phyloP scores from a whole-genome alignment of 2,888 invertebrate species.

The Acrobeloides nanus region DNA sequence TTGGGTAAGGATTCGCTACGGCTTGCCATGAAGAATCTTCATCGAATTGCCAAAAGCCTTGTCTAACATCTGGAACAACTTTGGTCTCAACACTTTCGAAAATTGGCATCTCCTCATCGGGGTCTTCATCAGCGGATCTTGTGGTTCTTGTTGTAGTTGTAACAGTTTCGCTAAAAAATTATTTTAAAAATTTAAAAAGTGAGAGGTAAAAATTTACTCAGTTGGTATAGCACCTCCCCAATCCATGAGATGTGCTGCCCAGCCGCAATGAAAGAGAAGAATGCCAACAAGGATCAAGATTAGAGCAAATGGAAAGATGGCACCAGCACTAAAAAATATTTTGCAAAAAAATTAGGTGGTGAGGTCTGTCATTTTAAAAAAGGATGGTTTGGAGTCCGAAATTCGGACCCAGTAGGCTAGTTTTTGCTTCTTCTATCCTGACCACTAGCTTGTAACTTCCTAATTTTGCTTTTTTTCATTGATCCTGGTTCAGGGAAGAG shows the following conservation, averaged over 20 bases:
- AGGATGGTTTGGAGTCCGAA: constrained; percentile 1
- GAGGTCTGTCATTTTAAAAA: neutral
- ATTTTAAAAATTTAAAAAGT: constrained; percentile 5
- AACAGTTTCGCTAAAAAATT: constrained; percentile 14
- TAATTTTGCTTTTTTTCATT: no score
- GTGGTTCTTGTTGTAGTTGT: constrained; percentile 9
- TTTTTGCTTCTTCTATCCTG: no score
- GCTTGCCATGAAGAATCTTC: constrained; percentile 50
- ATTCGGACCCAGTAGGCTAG: no score
- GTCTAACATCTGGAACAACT: constrained; percentile 27
- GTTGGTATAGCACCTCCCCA: constrained; percentile 40
- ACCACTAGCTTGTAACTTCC: no score
- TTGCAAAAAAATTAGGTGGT: neutral
- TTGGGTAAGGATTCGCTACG: constrained; percentile 51
- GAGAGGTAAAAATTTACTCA: constrained; percentile 31
- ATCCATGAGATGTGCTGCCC: constrained; percentile 52
- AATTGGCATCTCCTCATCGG: constrained; percentile 36
- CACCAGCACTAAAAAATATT: constrained; percentile 32
- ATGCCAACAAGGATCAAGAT: constrained; percentile 50
- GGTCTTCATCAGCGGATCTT: constrained; percentile 9
- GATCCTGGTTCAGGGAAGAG: no score
- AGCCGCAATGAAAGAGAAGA: constrained; percentile 52
- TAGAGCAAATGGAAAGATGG: constrained; percentile 45
- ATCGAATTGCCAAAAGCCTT: constrained; percentile 53
- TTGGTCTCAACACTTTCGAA: constrained; percentile 29